Evolutionary conservation across 2,113 vertebrate genomes (phyloP).

Genomic region (Catharus bicknelli): DNA sequence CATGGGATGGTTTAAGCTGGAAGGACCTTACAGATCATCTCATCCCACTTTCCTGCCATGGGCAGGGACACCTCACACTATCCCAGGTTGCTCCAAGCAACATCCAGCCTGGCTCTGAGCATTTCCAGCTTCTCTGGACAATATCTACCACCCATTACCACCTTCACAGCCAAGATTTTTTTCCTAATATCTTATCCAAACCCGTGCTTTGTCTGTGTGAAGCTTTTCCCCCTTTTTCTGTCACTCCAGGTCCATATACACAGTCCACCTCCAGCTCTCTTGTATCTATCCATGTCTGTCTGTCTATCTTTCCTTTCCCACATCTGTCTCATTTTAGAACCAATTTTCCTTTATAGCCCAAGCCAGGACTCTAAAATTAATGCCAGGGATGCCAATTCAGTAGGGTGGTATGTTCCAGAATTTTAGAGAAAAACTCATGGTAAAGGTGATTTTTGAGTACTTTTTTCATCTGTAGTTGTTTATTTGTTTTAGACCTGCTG

Average conservation of each 20-base stretch:
- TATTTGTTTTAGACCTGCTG: neutral
- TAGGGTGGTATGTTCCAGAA: accelerated
- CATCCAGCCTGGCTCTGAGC: neutral
- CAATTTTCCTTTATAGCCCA: neutral
- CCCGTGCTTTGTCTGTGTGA: neutral
- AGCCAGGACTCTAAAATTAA: neutral
- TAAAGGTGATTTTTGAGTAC: accelerated
- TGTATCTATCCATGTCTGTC: neutral
- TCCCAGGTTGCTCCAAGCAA: accelerated
- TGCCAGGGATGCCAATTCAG: neutral
- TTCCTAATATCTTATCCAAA: neutral
- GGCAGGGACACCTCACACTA: no score
- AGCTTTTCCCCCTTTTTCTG: accelerated
- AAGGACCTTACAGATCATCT: neutral
- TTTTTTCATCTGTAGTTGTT: neutral
- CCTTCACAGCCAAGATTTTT: neutral
- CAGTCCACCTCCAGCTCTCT: neutral
- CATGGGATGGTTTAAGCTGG: neutral
- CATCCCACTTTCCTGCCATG: accelerated
- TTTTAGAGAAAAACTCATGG: neutral
- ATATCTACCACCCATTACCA: neutral
- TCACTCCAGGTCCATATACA: no score
- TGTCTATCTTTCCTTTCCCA: neutral
- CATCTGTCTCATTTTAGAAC: neutral
- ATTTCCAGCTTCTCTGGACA: no score